Base-by-base conservation (phyloP, 2,888 invertebrate species). In the Meiosimyza platycephala region DNA sequence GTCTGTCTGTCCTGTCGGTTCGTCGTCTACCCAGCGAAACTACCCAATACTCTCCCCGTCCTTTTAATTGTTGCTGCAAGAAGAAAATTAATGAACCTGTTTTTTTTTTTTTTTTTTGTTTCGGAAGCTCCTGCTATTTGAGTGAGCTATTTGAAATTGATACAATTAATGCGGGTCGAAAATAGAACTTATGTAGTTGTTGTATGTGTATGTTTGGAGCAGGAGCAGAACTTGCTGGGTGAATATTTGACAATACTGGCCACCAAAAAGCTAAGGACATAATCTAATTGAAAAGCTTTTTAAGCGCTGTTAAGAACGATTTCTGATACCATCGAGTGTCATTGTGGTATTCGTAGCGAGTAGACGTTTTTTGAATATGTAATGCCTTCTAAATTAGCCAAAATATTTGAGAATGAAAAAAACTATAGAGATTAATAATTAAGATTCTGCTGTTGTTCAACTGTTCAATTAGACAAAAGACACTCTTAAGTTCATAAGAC, bases 241-340 rank as follows among this genome's bases (percentile, higher is more conserved):
- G 13, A 22, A 15, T 12, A 16, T 57, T 57, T 57, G 33, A 47
- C 62, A 62, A 47, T 11, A 62, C 62, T 64, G 66, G 67, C 54
- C 33, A 16, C 18, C 60, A 64, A 51, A n/a, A 6, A 9, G 12
- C 64, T 16, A 7, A 33, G n/a, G 40, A 60, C 22, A 28, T 28
- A 62, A 63, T 63, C 52, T 54, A 70, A 70, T 70, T 70, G 54
- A 70, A 70, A 70, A 70, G 63, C 62, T 62, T 52, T 60, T 70
- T 70, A 70, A 70, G 70, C 62, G 54, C 62, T n/a, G 70, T 70
- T 70, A 63, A 70, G 63, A 52, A 63, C 63, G 63, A 54, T 62
- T 70, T 70, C 47, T 70, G 70, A 70, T 63, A 52, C 63, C 48
- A 64, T 13, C 16, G 50, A 48, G 64, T n/a, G 22, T 13, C 13